Evolutionary conservation across 2,797 vertebrate genomes (phyloP).

Genomic region (Acropternis orthonyx): DNA sequence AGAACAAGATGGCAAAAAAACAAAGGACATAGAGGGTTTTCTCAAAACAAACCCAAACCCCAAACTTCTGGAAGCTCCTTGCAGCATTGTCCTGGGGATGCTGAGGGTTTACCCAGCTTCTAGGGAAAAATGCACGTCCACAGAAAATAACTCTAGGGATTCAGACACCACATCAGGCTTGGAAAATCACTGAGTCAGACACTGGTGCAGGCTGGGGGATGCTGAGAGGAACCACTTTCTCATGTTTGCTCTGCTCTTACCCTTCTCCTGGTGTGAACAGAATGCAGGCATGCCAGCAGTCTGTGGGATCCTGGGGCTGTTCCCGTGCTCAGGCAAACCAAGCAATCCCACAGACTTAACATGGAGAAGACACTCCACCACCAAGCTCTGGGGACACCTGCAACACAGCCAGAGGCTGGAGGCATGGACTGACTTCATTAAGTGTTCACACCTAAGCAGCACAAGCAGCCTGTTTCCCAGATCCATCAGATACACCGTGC

Average conservation of each 20-base stretch:
- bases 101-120: neutral
- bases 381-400: neutral
- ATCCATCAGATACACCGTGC: fast-evolving
- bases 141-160: neutral
- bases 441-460: fast-evolving
- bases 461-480: neutral
- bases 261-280: neutral
- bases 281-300: fast-evolving
- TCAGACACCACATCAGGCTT: neutral
- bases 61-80: neutral
- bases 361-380: fast-evolving
- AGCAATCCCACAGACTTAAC: fast-evolving
- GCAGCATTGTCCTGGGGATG: neutral
- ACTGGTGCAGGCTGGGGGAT: neutral
- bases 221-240: neutral
- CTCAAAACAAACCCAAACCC: fast-evolving
- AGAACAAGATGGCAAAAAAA: neutral
- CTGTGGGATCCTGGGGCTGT: fast-evolving
- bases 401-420: neutral
- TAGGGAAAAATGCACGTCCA: fast-evolving
- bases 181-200: neutral
- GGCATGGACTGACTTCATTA: fast-evolving
- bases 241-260: neutral
- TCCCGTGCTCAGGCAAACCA: fast-evolving
- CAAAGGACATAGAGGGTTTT: neutral